phyloP scores from a whole-genome alignment of 2,113 vertebrate genomes.

The Bucco capensis region DNA sequence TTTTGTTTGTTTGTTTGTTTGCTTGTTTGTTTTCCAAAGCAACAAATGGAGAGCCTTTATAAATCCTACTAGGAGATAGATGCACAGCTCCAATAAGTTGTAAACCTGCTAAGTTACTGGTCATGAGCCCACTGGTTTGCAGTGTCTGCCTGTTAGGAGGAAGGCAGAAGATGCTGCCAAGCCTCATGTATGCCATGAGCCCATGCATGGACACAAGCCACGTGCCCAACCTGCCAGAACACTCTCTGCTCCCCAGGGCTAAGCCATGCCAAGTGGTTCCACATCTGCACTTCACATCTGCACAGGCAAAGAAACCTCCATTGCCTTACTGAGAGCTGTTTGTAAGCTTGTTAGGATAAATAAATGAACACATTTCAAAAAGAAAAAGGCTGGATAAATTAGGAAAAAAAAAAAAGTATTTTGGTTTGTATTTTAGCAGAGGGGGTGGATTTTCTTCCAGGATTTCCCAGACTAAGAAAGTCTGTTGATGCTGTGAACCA shows the following conservation, averaged over 20 bases:
- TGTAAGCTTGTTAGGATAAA: not conserved
- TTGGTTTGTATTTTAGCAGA: not conserved
- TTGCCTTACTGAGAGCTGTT: not conserved
- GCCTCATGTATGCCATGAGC: accelerated
- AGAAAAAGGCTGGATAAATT: not conserved
- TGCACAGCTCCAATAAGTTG: accelerated
- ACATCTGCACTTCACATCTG: not conserved
- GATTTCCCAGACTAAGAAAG: not conserved
- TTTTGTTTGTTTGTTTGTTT: too few relatives aligned
- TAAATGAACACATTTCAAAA: not conserved
- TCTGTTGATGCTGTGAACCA: not conserved
- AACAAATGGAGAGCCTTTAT: not conserved
- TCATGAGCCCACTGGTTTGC: not conserved
- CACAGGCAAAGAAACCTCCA: not conserved
- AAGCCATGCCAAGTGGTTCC: not conserved
- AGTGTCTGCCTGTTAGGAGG: not conserved
- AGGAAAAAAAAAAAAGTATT: not conserved
- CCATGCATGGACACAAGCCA: not conserved
- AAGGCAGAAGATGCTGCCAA: accelerated
- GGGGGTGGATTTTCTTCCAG: not conserved
- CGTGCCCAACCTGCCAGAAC: accelerated
- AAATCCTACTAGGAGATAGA: not conserved
- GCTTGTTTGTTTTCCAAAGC: not conserved
- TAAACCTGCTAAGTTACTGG: not conserved
- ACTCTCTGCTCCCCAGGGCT: not conserved